A percentile compares a stretch with the other conserved stretches of the same genome.
Evolutionary conservation across 2,113 vertebrate genomes (phyloP).

Genomic region (Gadus macrocephalus): DNA sequence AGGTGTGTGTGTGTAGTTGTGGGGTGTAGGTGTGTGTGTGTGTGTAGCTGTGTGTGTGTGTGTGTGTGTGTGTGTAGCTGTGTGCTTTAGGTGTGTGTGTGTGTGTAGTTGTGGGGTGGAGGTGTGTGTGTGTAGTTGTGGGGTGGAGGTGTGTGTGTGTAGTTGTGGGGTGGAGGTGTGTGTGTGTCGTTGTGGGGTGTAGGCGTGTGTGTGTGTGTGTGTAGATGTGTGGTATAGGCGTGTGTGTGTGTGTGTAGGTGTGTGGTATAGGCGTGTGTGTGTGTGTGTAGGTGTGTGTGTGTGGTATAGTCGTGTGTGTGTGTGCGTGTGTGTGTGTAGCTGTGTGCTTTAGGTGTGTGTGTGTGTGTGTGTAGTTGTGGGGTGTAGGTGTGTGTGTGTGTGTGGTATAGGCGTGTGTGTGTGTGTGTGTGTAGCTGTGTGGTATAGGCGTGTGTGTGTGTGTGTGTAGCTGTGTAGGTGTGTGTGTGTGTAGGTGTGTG

Average conservation of each 20-base stretch:
- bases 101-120: no score
- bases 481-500: conserved; percentile 11
- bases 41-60: not conserved
- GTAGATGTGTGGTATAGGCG: no score
- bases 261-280: no score
- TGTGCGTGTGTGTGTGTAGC: not conserved
- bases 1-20: no score
- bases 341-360: no score
- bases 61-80: conserved; percentile 1
- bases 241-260: not conserved
- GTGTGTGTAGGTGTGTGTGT: not conserved
- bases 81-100: no score
- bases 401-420: not conserved
- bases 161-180: no score
- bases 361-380: conserved; percentile 9
- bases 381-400: not conserved
- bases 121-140: no score
- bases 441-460: not conserved
- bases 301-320: conserved; percentile 17
- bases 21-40: not conserved
- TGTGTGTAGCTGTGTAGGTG: not conserved
- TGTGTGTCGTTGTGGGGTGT: conserved; percentile 20
- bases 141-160: no score
- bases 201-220: not conserved
- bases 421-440: no score